phyloP scores from a whole-genome alignment of 2,888 invertebrate species.

The Drosophila niveifrons region DNA sequence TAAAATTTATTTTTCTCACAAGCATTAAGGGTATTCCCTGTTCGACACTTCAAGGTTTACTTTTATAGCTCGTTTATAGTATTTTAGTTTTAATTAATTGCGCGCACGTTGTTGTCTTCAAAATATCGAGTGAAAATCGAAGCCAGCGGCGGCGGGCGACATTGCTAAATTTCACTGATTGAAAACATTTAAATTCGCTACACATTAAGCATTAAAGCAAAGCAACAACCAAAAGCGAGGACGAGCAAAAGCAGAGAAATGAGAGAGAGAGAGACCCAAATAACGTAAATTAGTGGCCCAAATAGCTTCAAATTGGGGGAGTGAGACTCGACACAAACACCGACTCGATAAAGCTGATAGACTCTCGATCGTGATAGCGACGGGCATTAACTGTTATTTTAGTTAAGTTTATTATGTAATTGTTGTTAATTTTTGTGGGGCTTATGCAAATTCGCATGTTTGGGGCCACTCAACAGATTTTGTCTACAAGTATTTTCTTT shows the following conservation, averaged over 20 bases:
- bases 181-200: slow-evolving; percentile 56
- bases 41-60: not conserved
- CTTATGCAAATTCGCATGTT: slow-evolving; percentile 64
- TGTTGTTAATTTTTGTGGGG: slow-evolving; percentile 57
- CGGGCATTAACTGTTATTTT: slow-evolving; percentile 41
- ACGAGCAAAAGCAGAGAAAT: slow-evolving; percentile 2
- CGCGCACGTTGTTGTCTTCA: slow-evolving; percentile 45
- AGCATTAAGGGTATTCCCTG: not conserved
- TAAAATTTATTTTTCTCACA: not conserved
- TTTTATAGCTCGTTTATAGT: slow-evolving; percentile 7
- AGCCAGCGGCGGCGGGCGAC: slow-evolving; percentile 7
- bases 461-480: slow-evolving; percentile 39
- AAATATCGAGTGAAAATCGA: slow-evolving; percentile 46
- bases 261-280: slow-evolving; percentile 61
- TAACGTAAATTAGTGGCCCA: slow-evolving; percentile 62
- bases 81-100: slow-evolving; percentile 52
- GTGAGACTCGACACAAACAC: not conserved
- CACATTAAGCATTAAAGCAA: slow-evolving; percentile 41
- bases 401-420: slow-evolving; percentile 70
- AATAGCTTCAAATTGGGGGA: slow-evolving; percentile 27
- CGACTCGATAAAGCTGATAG: not conserved
- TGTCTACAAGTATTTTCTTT: slow-evolving; percentile 34
- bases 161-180: slow-evolving; percentile 58
- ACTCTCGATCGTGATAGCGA: slow-evolving; percentile 34
- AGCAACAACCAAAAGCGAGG: not conserved